Base-by-base conservation (phyloP, 2,797 vertebrate species). In the Paedocypris micromegethes region DNA sequence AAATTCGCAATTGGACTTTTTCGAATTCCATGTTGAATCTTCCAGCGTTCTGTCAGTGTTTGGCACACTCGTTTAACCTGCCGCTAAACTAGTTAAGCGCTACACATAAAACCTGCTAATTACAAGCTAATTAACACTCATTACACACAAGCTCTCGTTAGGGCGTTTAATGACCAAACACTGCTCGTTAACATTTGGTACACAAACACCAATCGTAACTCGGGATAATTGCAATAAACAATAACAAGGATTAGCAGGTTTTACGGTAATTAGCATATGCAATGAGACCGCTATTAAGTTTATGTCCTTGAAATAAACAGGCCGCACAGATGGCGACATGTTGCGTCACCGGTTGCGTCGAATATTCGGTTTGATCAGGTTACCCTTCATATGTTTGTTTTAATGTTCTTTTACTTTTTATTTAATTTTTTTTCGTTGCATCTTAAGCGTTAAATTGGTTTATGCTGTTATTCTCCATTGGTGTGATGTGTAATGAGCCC, bases 71-170 rank as follows among this genome's bases (percentile, higher is more conserved):
- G 49, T 55, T 23, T 56, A 70, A 59, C 53, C 48, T 65, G 43
- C 58, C 57, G 8, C 53, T 72, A 71, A 71, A 68, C 70, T 71
- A 67, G 57, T 39, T 68, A 68, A 71, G 52, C 61, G 44, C 42
- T 66, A 23, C 53, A 47, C 74, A 78, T 78, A 68, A 78, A 78
- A 59, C 63, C 71, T 66, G 71, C 56, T 77, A 80, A 78, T 79
- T 77, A 64, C 81, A 82, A 54, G 83, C 88, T 92, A 92, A 95
- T 96, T 93, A 94, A 85, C 87, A 86, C 58, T 90, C 91, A 93
- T 93, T 91, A 89, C 82, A 77, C 84, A 79, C 83, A 73, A 83
- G 79, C 78, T 73, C 85, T 88, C 83, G 72, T 6, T 83, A 87
- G 83, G 85, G 80, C 85, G 88, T 88, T 73, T 86, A 92, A 87